Conservation (phyloP, 2,888 invertebrate species). For the Cylindroiulus punctatus region DNA sequence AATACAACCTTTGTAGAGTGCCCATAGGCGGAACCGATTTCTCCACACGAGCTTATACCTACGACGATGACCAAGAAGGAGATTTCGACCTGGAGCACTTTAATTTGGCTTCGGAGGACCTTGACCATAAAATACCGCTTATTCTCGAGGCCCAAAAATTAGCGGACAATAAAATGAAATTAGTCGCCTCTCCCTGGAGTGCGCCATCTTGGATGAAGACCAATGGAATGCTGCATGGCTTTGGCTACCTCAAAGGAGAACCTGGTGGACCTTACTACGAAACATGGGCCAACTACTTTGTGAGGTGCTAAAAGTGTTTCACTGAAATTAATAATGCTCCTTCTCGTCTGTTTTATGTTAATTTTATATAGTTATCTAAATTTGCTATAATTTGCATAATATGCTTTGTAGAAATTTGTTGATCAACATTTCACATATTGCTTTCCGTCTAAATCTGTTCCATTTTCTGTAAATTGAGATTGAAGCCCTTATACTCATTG, state of each 20-base stretch:
- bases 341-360: too few species aligned
- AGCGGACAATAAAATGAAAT: too few species aligned
- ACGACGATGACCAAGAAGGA: slow-evolving; percentile 73
- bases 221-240: slow-evolving; percentile 65
- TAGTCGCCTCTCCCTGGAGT: slow-evolving; percentile 71
- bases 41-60: slow-evolving; percentile 82
- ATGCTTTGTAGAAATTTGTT: too few species aligned
- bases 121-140: too few species aligned
- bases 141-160: slow-evolving; percentile 63
- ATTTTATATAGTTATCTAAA: too few species aligned
- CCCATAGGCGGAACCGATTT: slow-evolving; percentile 90
- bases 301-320: too few species aligned
- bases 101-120: slow-evolving; percentile 57
- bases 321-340: too few species aligned
- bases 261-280: slow-evolving; percentile 58
- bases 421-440: too few species aligned
- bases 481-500: too few species aligned
- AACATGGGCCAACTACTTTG: slow-evolving; percentile 52
- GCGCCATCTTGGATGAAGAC: slow-evolving; percentile 72
- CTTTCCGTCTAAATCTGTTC: too few species aligned
- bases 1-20: slow-evolving; percentile 81
- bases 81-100: slow-evolving; percentile 57
- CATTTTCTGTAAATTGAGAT: too few species aligned
- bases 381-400: too few species aligned
- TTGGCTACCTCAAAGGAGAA: slow-evolving; percentile 62